Conservation (phyloP, 2,888 invertebrate genomes). For the Ophion obscuratus region DNA sequence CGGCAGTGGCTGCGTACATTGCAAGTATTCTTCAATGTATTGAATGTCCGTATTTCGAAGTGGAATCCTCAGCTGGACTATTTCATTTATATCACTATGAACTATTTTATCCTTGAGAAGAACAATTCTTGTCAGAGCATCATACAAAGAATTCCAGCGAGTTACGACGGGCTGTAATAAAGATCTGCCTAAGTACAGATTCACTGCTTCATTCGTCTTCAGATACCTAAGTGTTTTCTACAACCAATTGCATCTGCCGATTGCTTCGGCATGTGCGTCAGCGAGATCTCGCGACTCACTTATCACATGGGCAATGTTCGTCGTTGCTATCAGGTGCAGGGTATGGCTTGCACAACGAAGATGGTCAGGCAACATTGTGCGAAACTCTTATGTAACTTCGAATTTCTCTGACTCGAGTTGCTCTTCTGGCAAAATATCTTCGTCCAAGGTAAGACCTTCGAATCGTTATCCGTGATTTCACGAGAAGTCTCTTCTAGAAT, state of each 20-base stretch:
- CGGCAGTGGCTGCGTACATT: slow-evolving; percentile 26
- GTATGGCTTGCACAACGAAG: slow-evolving; percentile 28
- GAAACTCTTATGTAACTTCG: slow-evolving; percentile 17
- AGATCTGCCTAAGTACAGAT: slow-evolving; percentile 3
- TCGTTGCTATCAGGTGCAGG: neutral
- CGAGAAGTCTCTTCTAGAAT: too few relatives aligned
- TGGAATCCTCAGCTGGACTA: slow-evolving; percentile 2
- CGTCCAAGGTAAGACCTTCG: neutral
- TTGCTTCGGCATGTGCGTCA: slow-evolving; percentile 13
- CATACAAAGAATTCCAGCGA: too few relatives aligned
- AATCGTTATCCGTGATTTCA: neutral
- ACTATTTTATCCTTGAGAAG: too few relatives aligned
- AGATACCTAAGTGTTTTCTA: slow-evolving; percentile 32
- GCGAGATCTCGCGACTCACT: neutral
- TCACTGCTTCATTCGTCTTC: slow-evolving; percentile 35
- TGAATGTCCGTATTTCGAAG: neutral
- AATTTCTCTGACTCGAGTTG: neutral
- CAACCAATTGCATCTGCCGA: slow-evolving; percentile 30
- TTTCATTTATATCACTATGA: neutral
- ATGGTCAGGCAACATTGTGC: slow-evolving; percentile 25
- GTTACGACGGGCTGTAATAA: too few relatives aligned
- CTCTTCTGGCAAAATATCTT: neutral
- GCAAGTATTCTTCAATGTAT: slow-evolving; percentile 31
- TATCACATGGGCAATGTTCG: too few relatives aligned
- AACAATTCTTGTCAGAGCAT: too few relatives aligned